A percentile compares a stretch with the other conserved stretches of the same genome.
phyloP scores from a whole-genome alignment of 2,797 vertebrate species.

The Rhinella marina region DNA sequence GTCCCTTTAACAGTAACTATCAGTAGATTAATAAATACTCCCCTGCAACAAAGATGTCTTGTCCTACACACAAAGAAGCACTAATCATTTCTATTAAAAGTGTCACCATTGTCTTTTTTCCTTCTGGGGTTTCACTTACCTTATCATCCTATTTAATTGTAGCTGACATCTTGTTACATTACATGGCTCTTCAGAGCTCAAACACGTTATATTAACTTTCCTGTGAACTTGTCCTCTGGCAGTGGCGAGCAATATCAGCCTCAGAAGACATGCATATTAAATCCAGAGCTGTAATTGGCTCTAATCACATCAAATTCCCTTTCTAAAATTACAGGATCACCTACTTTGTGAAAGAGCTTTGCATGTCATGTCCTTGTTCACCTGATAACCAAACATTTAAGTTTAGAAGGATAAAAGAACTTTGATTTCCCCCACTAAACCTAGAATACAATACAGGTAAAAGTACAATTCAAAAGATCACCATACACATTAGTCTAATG shows the following conservation, averaged over 20 bases:
- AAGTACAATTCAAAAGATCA: too few species aligned
- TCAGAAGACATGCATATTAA: conserved; percentile 58
- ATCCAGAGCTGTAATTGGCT: conserved; percentile 57
- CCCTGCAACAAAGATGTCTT: conserved; percentile 24
- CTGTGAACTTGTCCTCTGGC: conserved; percentile 62
- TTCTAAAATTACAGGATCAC: conserved; percentile 20
- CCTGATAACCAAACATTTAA: background rate
- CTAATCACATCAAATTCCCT: conserved; percentile 51
- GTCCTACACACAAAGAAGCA: conserved; percentile 36
- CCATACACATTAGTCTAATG: too few species aligned
- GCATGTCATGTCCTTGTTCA: conserved; percentile 22
- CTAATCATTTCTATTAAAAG: conserved; percentile 55
- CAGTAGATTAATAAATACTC: conserved; percentile 7
- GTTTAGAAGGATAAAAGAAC: background rate
- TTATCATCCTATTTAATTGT: conserved; percentile 61
- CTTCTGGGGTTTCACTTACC: conserved; percentile 57
- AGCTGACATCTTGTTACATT: conserved; percentile 57
- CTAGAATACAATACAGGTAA: too few species aligned
- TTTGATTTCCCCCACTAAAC: background rate
- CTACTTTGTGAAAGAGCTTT: background rate
- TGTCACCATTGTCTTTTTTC: conserved; percentile 55
- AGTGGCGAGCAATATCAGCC: conserved; percentile 55
- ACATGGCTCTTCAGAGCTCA: conserved; percentile 58
- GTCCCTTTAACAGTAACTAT: background rate
- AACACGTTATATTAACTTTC: conserved; percentile 61